Percentiles rank a stretch among this genome's conserved stretches.
phyloP scores from a whole-genome alignment of 1,140 invertebrate species.

The Apis mellifera region Amel_HAv3.1 CM009939.2:4242501-4243000 shows the following conservation, averaged over 20 bases:
- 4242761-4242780: constrained; percentile 50
- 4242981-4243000: not conserved
- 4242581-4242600: no score
- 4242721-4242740: constrained; percentile 12
- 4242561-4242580: no score
- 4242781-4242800: constrained; percentile 69
- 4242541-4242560: no score
- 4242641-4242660: no score
- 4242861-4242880: constrained; percentile 37
- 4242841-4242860: not conserved
- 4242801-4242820: constrained; percentile 58
- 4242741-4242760: constrained; percentile 5
- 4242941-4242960: not conserved
- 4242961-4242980: not conserved
- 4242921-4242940: constrained; percentile 9
- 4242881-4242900: constrained; percentile 5
- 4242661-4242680: constrained; percentile 17
- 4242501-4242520: no score
- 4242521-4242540: no score
- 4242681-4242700: constrained; percentile 7
- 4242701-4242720: not conserved
- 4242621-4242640: no score
- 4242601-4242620: no score
- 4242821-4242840: constrained; percentile 11
- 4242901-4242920: constrained; percentile 49